Base-by-base conservation (phyloP, 1,140 invertebrate genomes). In the Drosophila mauritiana region DNA sequence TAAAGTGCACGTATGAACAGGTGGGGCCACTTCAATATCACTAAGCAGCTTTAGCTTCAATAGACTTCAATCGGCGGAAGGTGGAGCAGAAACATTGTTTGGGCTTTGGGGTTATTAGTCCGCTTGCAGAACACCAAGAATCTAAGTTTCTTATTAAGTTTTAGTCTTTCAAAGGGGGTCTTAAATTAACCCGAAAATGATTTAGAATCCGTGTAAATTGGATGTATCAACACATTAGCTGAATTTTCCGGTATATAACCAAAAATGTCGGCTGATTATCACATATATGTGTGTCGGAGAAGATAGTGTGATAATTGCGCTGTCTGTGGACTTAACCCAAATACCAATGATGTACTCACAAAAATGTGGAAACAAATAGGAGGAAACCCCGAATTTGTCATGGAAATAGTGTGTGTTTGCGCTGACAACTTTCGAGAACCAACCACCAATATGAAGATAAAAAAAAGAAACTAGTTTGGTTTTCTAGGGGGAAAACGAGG, bases 321-420 rank as follows among this genome's bases (percentile, higher is more conserved):
- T 2, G 12, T 7, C 17, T 42, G 59, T 42, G 42, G 15, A 15
- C 13, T 34, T 57, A 22, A 59, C 59, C 59, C 25, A 59, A 63
- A 22, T 15, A 20, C 37, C 15, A 31, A 31, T 12, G 48, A 49
- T 15, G 25, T 31, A 49, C 15, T n/a, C 11, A 12, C 15, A 10
- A 22, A 22, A 39, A 56, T 10, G 27, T 31, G 8, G 0, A 49
- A 31, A n/a, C 48, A 17, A 27, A 31, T 34, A 11, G 34, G 13
- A 11, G 34, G 13, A 17, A 63, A 63, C 11, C 4, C 37, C 15
- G 8, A 8, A 7, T 42, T 22, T 4, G n/a, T 56, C 54, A 55
- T 22, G 7, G 20, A 13, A 36, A 36, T 13, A 12, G n/a, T 17
- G 48, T 27, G 43, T 25, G 45, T 27, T 46, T 49, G 25, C n/a